A percentile compares a stretch with the other conserved stretches of the same genome.
Conservation (phyloP, 2,888 invertebrate species). For the Agonum fuliginosum region DNA sequence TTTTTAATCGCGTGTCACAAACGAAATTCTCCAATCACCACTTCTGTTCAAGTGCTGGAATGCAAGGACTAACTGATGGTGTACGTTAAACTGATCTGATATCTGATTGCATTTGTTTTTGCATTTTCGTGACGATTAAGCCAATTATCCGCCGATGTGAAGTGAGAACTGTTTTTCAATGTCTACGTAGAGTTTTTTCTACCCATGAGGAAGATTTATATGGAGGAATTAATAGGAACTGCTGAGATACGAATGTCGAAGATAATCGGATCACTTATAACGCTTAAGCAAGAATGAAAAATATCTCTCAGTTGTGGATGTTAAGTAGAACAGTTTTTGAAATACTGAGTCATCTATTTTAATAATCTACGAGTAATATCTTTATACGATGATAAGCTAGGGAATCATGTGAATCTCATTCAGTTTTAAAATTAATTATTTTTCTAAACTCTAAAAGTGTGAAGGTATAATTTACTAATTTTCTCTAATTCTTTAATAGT, state of each 20-base stretch:
- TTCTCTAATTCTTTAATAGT: slow-evolving; percentile 35
- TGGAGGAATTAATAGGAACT: slow-evolving; percentile 1
- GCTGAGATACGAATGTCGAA: background rate
- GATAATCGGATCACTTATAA: background rate
- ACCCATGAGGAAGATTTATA: slow-evolving; percentile 21
- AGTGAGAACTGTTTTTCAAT: slow-evolving; percentile 42
- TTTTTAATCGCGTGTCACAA: slow-evolving; percentile 16
- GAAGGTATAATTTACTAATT: slow-evolving; percentile 15
- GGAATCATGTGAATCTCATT: no score
- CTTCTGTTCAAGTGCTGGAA: no score
- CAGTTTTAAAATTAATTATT: no score
- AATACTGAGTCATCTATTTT: background rate
- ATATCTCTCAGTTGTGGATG: no score
- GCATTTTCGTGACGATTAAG: slow-evolving; percentile 51
- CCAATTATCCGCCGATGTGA: slow-evolving; percentile 19
- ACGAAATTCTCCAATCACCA: no score
- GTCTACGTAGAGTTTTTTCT: slow-evolving; percentile 1
- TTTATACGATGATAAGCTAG: no score
- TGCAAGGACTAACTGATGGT: slow-evolving; percentile 11
- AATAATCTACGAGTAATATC: no score
- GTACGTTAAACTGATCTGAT: slow-evolving; percentile 32
- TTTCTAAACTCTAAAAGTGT: background rate
- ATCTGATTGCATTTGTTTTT: slow-evolving; percentile 42
- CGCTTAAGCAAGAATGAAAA: background rate
- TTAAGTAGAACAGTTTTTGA: background rate